Evolutionary conservation across 1,140 invertebrate genomes (phyloP), one percentile per base, ranked within the genome.

Genomic region (Zaprionus lachaisei): DNA sequence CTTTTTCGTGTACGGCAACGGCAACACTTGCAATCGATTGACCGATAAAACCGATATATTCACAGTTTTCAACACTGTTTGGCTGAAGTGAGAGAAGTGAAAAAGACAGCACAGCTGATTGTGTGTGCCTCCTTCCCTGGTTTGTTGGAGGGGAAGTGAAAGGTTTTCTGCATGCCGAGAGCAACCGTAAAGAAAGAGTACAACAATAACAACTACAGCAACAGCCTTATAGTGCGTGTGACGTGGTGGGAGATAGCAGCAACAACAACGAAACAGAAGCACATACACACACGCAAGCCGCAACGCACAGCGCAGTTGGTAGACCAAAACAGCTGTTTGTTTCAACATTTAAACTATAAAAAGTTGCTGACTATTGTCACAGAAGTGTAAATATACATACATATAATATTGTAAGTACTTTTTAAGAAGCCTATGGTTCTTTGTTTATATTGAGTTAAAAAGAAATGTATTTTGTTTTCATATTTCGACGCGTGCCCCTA

Each of bases 281-380:
- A 67, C 34, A 71, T n/a, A n/a, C 28, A 9, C 28, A 34, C 31
- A 34, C 31, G 26, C 26, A 54, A 5, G 58, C n/a, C 31, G 41
- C 54, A 55, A 34, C 64, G 44, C 49, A 62, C 70, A 89, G 79
- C 49, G 57, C 70, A 89, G 79, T 79, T 82, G 81, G 72, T 70
- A 70, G 64, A 60, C 24, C 15, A 82, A 85, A 90, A 90, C 85
- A 90, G 85, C 85, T 90, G 85, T 90, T 91, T 90, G 85, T 90
- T 91, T 68, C 73, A 90, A 90, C 79, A 85, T 60, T 49, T 70
- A 83, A 69, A 85, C 69, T 47, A 83, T 65, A 73, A 76, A 72
- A 44, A 72, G 64, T n/a, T 55, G 51, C 66, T 55, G 54, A 70
- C 72, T 69, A 56, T 61, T 69, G 63, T 66, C 62, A 54, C 31